Evolutionary conservation across 2,888 invertebrate genomes (phyloP).

Genomic region (Heliconius charithonia): DNA sequence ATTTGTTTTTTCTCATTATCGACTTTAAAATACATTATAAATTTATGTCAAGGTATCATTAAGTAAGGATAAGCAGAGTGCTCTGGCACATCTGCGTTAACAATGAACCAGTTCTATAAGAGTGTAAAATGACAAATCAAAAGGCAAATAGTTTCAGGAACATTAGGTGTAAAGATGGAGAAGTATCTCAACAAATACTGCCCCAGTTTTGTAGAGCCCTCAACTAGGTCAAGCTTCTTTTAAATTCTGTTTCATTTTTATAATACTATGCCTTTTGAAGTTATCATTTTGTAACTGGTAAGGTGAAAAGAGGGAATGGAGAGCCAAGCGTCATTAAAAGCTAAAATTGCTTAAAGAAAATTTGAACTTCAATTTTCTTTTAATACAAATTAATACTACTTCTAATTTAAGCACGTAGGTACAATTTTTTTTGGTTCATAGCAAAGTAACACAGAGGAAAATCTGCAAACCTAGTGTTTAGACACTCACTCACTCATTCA

Average conservation of each 20-base stretch:
- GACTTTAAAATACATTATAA: slow-evolving; percentile 40
- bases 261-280: not conserved
- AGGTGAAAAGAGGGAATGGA: not conserved
- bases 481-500: too few relatives aligned
- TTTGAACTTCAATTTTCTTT: too few relatives aligned
- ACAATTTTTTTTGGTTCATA: too few relatives aligned
- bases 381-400: too few relatives aligned
- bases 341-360: too few relatives aligned
- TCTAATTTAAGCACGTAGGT: too few relatives aligned
- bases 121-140: slow-evolving; percentile 15
- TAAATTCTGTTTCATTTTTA: not conserved
- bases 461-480: too few relatives aligned
- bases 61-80: slow-evolving; percentile 47
- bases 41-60: slow-evolving; percentile 48
- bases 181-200: not conserved
- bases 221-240: not conserved
- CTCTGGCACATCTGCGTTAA: slow-evolving; percentile 46
- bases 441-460: too few relatives aligned
- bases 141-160: slow-evolving; percentile 22
- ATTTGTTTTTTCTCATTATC: slow-evolving; percentile 34
- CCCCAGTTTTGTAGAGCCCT: slow-evolving; percentile 15
- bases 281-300: not conserved
- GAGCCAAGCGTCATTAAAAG: not conserved
- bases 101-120: slow-evolving; percentile 26
- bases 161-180: not conserved